A percentile compares a stretch with the other conserved stretches of the same genome.
These are phyloP conservation scores for Eupithecia abbreviata DNA, from an alignment of 2,888 invertebrate species.

Conservation along the genomic window DNA sequence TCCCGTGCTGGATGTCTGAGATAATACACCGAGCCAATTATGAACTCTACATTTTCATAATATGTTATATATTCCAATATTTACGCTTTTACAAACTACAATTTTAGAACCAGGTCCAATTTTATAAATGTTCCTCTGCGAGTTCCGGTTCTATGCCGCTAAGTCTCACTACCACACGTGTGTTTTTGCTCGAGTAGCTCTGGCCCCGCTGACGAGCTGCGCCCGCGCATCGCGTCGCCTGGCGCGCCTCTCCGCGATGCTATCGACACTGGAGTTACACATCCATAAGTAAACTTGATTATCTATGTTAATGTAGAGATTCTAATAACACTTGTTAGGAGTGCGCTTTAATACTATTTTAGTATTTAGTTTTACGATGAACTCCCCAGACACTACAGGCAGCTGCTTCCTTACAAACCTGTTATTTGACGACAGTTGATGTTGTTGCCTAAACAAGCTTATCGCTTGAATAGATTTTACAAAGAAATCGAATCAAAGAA, in stretches of 20 bases:
- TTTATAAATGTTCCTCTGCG: neutral
- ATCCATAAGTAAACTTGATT: neutral
- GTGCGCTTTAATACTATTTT: neutral
- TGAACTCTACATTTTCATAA: neutral
- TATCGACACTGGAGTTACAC: neutral
- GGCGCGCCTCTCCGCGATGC: neutral
- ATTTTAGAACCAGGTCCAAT: neutral
- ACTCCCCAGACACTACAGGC: neutral
- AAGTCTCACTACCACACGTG: neutral
- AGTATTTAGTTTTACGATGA: neutral
- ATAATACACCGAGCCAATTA: neutral
- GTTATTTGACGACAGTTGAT: neutral
- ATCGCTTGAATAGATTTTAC: neutral
- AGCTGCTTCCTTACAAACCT: neutral
- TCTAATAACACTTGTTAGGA: neutral
- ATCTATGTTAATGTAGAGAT: neutral
- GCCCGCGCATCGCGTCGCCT: no score
- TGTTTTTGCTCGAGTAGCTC: neutral
- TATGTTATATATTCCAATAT: neutral
- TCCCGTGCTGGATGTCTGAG: neutral
- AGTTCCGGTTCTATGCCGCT: conserved; percentile 19
- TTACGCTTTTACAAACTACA: neutral
- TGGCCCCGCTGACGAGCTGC: no score
- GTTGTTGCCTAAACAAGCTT: neutral
- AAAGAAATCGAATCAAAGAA: neutral